Conservation (phyloP, 2,113 vertebrate species). For the Hypomesus transpacificus region DNA sequence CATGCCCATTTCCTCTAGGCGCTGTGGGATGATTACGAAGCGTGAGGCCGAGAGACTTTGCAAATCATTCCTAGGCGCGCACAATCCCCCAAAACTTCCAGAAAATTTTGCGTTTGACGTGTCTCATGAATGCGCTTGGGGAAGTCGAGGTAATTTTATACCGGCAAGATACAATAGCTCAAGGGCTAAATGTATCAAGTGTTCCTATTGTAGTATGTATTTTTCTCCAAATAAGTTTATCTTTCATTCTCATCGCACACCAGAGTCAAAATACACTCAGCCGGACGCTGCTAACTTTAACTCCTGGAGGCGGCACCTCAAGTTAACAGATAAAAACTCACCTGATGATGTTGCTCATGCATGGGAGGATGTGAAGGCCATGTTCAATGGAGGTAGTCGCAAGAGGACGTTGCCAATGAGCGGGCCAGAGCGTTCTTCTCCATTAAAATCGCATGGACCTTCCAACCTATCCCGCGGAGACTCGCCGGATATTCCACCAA, state of each 20-base stretch:
- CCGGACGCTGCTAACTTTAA: constrained; percentile 91
- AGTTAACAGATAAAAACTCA: constrained; percentile 79
- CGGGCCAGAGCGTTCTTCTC: constrained; percentile 59
- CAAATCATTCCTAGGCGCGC: constrained; percentile 87
- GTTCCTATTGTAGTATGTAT: constrained; percentile 89
- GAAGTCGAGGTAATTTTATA: constrained; percentile 86
- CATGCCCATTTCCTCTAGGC: constrained; percentile 88
- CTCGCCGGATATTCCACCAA: constrained; percentile 71
- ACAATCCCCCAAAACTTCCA: constrained; percentile 84
- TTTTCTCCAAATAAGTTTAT: constrained; percentile 94
- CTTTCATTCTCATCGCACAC: constrained; percentile 87
- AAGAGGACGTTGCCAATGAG: constrained; percentile 86
- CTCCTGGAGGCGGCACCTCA: constrained; percentile 89
- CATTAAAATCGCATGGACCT: constrained; percentile 57
- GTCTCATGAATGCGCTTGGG: constrained; percentile 89
- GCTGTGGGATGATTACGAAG: constrained; percentile 92
- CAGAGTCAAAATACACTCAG: constrained; percentile 89
- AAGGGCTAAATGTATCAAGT: constrained; percentile 91
- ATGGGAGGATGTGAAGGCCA: constrained; percentile 97
- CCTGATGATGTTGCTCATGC: constrained; percentile 83
- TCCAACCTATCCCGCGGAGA: constrained; percentile 43
- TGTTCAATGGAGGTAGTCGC: constrained; percentile 94
- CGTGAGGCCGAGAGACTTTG: constrained; percentile 88
- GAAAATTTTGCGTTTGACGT: constrained; percentile 92
- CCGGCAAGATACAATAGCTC: constrained; percentile 91